Conservation (phyloP, 2,888 invertebrate species). For the Tetropium fuscum region DNA sequence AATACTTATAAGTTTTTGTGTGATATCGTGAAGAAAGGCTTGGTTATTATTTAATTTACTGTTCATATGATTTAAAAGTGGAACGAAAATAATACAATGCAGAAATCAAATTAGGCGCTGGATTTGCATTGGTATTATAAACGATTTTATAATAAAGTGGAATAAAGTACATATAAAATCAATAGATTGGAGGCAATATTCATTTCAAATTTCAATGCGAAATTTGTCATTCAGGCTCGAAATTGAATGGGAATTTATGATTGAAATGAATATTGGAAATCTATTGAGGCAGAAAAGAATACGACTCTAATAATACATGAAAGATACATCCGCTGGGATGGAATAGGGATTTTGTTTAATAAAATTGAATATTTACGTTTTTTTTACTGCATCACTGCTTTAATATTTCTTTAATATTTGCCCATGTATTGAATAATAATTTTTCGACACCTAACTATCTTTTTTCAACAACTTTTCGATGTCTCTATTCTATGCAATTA, state of each 20-base stretch:
- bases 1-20: too few species aligned
- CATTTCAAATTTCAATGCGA: slow-evolving; percentile 65
- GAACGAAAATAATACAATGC: slow-evolving; percentile 12
- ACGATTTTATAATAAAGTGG: slow-evolving; percentile 50
- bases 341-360: slow-evolving; percentile 6
- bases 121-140: slow-evolving; percentile 40
- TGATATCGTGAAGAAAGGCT: too few species aligned
- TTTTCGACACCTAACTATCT: too few species aligned
- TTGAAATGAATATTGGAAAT: slow-evolving; percentile 65
- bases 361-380: slow-evolving; percentile 1
- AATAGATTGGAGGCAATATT: slow-evolving; percentile 64
- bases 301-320: slow-evolving; percentile 61
- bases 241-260: slow-evolving; percentile 67
- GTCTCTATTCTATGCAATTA: too few species aligned
- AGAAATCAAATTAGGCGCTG: slow-evolving; percentile 30
- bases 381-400: too few species aligned
- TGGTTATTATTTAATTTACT: too few species aligned
- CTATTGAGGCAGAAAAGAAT: slow-evolving; percentile 59
- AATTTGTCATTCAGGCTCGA: slow-evolving; percentile 67
- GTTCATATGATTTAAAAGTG: slow-evolving; percentile 2
- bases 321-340: slow-evolving; percentile 40
- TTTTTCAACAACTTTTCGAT: too few species aligned
- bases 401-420: too few species aligned
- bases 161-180: slow-evolving; percentile 58
- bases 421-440: too few species aligned